A percentile compares a stretch with the other conserved stretches of the same genome.
Evolutionary conservation across 2,797 vertebrate genomes (phyloP).

Genomic region (Hozukius guyotensis): DNA sequence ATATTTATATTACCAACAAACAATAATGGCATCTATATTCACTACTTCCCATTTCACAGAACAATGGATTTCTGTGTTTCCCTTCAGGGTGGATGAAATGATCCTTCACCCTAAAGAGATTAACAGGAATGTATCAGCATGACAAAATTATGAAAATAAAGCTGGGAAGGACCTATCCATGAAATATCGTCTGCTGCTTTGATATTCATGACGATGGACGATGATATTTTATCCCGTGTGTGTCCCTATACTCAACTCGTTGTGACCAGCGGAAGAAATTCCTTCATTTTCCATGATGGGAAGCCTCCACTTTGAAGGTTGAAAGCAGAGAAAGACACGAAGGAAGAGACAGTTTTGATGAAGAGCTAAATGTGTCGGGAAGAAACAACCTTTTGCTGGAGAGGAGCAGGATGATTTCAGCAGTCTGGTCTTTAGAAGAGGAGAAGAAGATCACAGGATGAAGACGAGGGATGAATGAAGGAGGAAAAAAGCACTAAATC

Average conservation of each 20-base stretch:
- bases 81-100: neutral
- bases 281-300: neutral
- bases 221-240: neutral
- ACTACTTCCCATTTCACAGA: neutral
- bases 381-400: neutral
- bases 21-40: neutral
- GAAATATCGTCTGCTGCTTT: neutral
- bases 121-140: neutral
- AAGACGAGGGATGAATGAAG: constrained; percentile 7
- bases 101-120: neutral
- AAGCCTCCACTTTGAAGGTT: neutral
- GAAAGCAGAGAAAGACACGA: neutral
- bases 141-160: neutral
- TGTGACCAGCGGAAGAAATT: neutral
- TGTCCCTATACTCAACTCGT: neutral
- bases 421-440: constrained; percentile 16
- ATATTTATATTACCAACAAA: neutral
- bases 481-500: constrained; percentile 11
- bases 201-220: neutral
- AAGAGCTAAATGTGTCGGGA: constrained; percentile 5
- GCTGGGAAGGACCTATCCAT: neutral
- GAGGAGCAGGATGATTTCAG: constrained; percentile 14
- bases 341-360: neutral
- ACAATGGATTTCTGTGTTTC: neutral
- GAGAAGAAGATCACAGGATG: constrained; percentile 33